A percentile compares a stretch with the other conserved stretches of the same genome.
Evolutionary conservation across 2,113 vertebrate genomes (phyloP).

Genomic region (Tenrec ecaudatus): DNA sequence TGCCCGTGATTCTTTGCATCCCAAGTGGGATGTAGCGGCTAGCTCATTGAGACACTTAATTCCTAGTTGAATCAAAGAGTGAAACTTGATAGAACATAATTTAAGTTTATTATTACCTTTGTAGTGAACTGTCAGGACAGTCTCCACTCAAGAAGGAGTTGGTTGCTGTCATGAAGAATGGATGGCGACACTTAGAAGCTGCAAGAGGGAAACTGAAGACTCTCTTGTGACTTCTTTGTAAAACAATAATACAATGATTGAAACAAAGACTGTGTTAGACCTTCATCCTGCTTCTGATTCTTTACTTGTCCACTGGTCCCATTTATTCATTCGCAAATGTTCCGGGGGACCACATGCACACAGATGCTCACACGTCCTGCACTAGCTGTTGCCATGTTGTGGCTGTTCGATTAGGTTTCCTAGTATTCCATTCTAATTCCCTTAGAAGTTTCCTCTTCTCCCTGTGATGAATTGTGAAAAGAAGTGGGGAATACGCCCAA

Average conservation of each 20-base stretch:
- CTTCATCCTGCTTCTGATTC: not conserved
- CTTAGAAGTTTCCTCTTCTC: not conserved
- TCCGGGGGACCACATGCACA: not conserved
- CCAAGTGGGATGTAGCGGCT: not conserved
- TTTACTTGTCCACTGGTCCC: not conserved
- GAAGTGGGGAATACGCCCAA: not conserved
- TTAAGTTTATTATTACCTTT: not conserved
- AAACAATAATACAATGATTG: not conserved
- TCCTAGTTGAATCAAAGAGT: conserved; percentile 21
- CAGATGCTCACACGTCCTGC: not conserved
- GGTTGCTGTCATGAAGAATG: not conserved
- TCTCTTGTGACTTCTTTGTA: not conserved
- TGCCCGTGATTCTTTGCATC: conserved; percentile 40
- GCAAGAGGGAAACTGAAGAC: not conserved
- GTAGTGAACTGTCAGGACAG: not conserved
- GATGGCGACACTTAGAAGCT: not conserved
- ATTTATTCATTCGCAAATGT: not conserved
- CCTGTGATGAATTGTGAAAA: not conserved
- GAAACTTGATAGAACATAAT: not conserved
- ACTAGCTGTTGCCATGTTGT: not conserved
- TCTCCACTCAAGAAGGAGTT: not conserved
- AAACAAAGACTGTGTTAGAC: not conserved
- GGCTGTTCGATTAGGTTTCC: not conserved
- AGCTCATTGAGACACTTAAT: not conserved
- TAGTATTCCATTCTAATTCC: not conserved